phyloP scores from a whole-genome alignment of 2,113 vertebrate genomes.

The Peucedramus taeniatus region DNA sequence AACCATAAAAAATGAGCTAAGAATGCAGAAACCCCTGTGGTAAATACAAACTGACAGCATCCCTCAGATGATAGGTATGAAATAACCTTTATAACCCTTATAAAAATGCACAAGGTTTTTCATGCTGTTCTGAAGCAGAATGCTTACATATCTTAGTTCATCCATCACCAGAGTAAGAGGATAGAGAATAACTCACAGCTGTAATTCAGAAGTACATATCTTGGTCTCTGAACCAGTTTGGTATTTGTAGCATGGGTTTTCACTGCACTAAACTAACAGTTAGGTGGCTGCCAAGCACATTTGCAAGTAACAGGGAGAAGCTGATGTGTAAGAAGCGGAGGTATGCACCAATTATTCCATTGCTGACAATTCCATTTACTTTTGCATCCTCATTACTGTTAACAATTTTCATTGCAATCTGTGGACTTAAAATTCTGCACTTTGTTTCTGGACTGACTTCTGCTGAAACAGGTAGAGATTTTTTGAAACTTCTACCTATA shows the following conservation, averaged over 20 bases:
- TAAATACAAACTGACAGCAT: conserved; percentile 39
- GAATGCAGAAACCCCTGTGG: neutral
- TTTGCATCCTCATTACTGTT: neutral
- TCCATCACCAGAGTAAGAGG: neutral
- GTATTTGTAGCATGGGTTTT: neutral
- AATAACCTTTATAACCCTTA: conserved; percentile 30
- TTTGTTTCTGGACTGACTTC: neutral
- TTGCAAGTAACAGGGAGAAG: neutral
- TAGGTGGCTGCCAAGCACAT: neutral
- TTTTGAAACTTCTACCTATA: neutral
- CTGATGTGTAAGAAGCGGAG: neutral
- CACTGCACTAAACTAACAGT: neutral
- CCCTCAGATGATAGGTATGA: neutral
- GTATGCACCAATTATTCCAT: neutral
- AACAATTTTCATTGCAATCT: neutral
- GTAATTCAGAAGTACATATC: neutral
- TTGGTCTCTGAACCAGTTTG: neutral
- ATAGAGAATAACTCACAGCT: neutral
- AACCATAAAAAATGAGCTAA: conserved; percentile 3
- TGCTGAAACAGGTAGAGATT: neutral
- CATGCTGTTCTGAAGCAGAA: neutral
- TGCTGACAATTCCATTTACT: neutral
- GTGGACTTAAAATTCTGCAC: neutral
- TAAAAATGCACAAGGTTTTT: neutral
- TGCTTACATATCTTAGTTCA: neutral